phyloP scores from a whole-genome alignment of 2,113 vertebrate genomes.

The Hydrochoerus hydrochaeris region DNA sequence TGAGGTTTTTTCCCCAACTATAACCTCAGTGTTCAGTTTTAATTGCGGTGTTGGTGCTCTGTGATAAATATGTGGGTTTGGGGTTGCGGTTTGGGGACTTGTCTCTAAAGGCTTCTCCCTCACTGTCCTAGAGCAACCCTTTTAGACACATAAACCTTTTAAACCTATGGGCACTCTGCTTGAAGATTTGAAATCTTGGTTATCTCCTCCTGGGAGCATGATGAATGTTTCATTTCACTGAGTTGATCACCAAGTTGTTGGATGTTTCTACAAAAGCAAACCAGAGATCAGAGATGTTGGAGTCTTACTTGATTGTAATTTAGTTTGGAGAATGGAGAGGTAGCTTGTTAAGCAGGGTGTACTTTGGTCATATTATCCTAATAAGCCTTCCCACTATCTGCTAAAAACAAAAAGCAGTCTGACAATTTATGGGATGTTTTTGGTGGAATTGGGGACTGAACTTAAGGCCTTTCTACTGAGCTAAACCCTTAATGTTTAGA shows the following conservation, averaged over 20 bases:
- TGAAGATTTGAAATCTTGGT: constrained; percentile 14
- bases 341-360: background rate
- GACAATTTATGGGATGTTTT: background rate
- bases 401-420: background rate
- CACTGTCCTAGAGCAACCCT: background rate
- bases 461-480: background rate
- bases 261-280: background rate
- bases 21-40: background rate
- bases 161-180: background rate
- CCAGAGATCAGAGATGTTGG: background rate
- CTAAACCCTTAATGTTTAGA: background rate
- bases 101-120: background rate
- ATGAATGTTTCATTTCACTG: background rate
- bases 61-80: background rate
- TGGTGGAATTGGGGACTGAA: background rate
- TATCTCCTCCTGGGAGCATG: background rate
- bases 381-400: background rate
- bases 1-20: background rate
- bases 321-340: too few relatives aligned
- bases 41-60: background rate
- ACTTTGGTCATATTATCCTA: background rate
- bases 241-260: background rate
- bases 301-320: background rate
- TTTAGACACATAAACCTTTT: background rate
- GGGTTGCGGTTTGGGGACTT: background rate